phyloP scores from a whole-genome alignment of 2,797 vertebrate species.

The Emydoidea blandingii region DNA sequence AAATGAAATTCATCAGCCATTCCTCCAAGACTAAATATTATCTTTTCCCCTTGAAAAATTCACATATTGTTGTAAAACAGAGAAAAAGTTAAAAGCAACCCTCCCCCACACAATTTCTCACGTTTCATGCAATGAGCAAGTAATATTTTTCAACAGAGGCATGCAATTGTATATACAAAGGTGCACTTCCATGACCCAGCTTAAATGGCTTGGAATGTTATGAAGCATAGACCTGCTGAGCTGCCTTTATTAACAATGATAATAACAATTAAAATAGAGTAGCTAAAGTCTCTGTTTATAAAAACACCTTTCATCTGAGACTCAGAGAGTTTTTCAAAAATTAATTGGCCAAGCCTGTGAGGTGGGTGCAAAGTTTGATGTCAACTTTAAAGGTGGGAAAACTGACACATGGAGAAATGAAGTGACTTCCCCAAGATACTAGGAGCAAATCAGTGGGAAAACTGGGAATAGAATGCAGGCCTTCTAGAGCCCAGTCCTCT shows the following conservation, averaged over 20 bases:
- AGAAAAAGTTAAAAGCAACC: neutral
- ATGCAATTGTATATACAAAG: neutral
- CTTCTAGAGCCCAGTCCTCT: neutral
- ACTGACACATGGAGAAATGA: neutral
- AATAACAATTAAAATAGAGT: conserved; percentile 51
- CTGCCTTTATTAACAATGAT: conserved; percentile 65
- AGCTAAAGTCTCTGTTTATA: conserved; percentile 30
- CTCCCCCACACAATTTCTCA: neutral
- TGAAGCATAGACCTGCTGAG: conserved; percentile 20
- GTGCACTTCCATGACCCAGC: conserved; percentile 59
- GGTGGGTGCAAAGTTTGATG: neutral
- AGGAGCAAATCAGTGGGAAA: neutral
- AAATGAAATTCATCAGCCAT: neutral
- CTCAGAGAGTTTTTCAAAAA: conserved; percentile 20
- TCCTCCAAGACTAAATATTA: neutral
- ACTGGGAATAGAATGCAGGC: neutral
- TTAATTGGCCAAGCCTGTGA: conserved; percentile 21
- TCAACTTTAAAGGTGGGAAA: neutral
- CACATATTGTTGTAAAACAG: neutral
- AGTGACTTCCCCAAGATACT: neutral
- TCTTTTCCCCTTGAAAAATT: neutral
- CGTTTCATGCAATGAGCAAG: conserved; percentile 4
- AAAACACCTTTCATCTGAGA: conserved; percentile 34
- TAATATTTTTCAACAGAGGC: neutral
- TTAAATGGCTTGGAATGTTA: conserved; percentile 48